Conservation (phyloP, 2,797 vertebrate genomes). For the Tapera naevia region DNA sequence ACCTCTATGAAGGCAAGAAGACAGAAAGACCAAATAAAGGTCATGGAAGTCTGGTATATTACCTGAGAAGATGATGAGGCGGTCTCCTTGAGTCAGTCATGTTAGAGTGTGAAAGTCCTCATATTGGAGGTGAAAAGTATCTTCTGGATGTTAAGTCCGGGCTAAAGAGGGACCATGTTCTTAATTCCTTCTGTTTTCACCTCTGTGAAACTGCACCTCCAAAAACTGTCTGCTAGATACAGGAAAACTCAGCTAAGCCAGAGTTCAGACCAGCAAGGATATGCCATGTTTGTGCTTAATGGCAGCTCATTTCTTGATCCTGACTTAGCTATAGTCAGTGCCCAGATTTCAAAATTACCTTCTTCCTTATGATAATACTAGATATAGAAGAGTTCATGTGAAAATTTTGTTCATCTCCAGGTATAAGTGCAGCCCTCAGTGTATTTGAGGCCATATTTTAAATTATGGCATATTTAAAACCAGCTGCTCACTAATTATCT, state of each 20-base stretch:
- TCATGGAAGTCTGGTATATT: not conserved
- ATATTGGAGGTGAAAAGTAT: not conserved
- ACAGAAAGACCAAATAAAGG: not conserved
- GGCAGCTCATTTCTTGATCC: not conserved
- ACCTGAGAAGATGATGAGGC: not conserved
- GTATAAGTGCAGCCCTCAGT: not conserved
- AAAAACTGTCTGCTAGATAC: not conserved
- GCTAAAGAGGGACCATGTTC: not conserved
- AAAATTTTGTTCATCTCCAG: not conserved
- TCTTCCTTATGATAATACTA: not conserved
- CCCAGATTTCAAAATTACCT: not conserved
- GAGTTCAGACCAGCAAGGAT: not conserved
- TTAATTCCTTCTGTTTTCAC: not conserved
- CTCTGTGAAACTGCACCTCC: not conserved
- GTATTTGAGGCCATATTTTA: not conserved
- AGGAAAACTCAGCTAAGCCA: not conserved
- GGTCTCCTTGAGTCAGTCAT: not conserved
- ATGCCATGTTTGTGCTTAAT: not conserved
- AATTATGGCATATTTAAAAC: not conserved
- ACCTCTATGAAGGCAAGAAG: not conserved
- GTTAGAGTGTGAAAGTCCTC: not conserved
- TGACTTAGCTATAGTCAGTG: not conserved
- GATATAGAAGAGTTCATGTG: not conserved
- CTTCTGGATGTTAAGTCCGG: not conserved
- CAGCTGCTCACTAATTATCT: not conserved